Evolutionary conservation across 2,113 vertebrate genomes (phyloP).

Genomic region (Scomber scombrus): DNA sequence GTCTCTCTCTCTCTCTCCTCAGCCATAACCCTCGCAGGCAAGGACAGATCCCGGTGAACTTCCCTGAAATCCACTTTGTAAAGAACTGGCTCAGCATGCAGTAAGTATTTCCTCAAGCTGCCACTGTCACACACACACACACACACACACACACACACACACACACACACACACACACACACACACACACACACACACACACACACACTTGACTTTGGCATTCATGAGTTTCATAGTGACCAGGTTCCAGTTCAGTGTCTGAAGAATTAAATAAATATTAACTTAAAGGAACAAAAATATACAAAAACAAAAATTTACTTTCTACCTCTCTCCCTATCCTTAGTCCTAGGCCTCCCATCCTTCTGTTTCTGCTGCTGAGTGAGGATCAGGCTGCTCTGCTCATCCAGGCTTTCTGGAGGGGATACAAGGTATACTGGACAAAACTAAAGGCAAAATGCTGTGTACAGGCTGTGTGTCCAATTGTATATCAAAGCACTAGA

Average conservation of each 20-base stretch:
- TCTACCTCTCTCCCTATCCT: constrained; percentile 45
- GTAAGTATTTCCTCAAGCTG: constrained; percentile 84
- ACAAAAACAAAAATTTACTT: not conserved
- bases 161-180: too few species aligned
- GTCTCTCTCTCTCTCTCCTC: constrained; percentile 11
- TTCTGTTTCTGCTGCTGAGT: constrained; percentile 87
- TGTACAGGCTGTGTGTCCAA: constrained; percentile 1
- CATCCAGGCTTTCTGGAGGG: constrained; percentile 95
- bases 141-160: too few species aligned
- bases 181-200: not conserved
- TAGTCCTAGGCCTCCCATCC: constrained; percentile 89
- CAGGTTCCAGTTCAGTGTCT: not conserved
- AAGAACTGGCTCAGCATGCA: constrained; percentile 86
- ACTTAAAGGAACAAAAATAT: not conserved
- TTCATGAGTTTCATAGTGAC: not conserved
- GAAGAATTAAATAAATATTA: not conserved
- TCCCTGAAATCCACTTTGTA: constrained; percentile 92
- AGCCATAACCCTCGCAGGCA: constrained; percentile 89
- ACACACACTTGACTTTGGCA: not conserved
- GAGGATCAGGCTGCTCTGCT: constrained; percentile 86
- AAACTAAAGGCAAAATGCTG: not conserved
- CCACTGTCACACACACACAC: not conserved
- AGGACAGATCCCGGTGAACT: constrained; percentile 81
- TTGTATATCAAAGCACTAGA: not conserved
- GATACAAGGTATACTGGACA: constrained; percentile 87